Base-by-base conservation (phyloP, 2,888 invertebrate species). In the Acanthoscelides obtectus region DNA sequence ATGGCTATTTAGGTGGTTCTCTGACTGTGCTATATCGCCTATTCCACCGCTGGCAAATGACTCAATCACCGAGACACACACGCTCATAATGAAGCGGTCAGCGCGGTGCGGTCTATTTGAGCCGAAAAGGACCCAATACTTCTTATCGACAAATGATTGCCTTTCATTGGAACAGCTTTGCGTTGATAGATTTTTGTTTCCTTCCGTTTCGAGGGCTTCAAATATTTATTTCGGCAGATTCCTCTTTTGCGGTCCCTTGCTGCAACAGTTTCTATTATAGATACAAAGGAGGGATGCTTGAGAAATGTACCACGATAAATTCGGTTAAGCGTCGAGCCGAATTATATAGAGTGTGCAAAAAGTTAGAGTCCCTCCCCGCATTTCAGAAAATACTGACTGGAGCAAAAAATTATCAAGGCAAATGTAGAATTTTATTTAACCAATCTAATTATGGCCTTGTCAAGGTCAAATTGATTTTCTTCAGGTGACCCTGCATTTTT, bases 71-170 rank as follows among this genome's bases (percentile, higher is more conserved):
- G 79, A 80, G 45, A 45, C 45, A 45, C 45, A 45, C 45, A 45
- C 45, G 17, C 45, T 45, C 79, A 82, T 83, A 83, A 83, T 83
- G 83, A 83, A 83, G 82, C 80, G 81, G 80, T 81, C 79, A 80
- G 80, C 76, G 77, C 82, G n/a, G n/a, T n/a, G n/a, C n/a, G 81
- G 81, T 81, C 45, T 45, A 45, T 45, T 45, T 45, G 45, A 45
- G 45, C 45, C 45, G 45, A 45, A 45, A 45, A 45, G 45, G 45
- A 45, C 27, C 68, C 81, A 82, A 83, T 83, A 82, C 81, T 80
- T 82, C 82, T 83, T 83, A 83, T 83, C 80, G 81, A 75, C 81
- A 79, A n/a, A 81, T 79, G 81, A 81, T 82, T 82, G 81, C 80
- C 76, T 77, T 66, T 66, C 66, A 45, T 45, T 45, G 45, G 45